Evolutionary conservation across 2,888 invertebrate genomes (phyloP).

Genomic region (Synanthedon myopaeformis): DNA sequence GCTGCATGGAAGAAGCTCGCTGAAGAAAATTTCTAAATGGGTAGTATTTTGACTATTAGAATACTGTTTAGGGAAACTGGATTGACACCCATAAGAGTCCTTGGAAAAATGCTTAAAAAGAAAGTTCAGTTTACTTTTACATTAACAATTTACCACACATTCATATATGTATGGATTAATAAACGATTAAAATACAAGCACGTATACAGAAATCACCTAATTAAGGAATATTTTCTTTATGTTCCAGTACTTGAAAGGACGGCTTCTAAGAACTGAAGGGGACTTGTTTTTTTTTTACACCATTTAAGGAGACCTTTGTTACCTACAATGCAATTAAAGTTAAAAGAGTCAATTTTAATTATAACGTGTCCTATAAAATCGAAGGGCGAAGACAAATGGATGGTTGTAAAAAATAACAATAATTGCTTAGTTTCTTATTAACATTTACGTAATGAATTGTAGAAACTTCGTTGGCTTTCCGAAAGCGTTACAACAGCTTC

Average conservation of each 20-base stretch:
- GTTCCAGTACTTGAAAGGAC: neutral
- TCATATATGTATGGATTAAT: no score
- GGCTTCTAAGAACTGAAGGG: neutral
- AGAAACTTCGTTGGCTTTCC: no score
- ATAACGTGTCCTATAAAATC: constrained; percentile 4
- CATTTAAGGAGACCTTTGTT: neutral
- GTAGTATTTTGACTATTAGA: no score
- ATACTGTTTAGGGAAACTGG: no score
- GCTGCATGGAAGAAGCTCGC: no score
- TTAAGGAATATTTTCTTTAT: neutral
- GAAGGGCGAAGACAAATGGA: neutral
- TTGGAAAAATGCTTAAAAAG: no score
- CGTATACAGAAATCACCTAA: neutral
- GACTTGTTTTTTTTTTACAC: neutral
- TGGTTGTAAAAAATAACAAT: neutral
- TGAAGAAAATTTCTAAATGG: no score
- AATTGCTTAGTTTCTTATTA: neutral
- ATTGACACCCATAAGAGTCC: no score
- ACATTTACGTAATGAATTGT: no score
- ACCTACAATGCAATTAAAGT: constrained; percentile 16
- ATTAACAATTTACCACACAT: no score
- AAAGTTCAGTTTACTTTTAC: no score
- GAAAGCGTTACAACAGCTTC: no score
- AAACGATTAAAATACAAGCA: neutral
- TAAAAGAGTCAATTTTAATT: constrained; percentile 26